A percentile compares a stretch with the other conserved stretches of the same genome.
Evolutionary conservation across 1,140 invertebrate genomes (phyloP).

Genomic region (Matsumurasca onukii): DNA sequence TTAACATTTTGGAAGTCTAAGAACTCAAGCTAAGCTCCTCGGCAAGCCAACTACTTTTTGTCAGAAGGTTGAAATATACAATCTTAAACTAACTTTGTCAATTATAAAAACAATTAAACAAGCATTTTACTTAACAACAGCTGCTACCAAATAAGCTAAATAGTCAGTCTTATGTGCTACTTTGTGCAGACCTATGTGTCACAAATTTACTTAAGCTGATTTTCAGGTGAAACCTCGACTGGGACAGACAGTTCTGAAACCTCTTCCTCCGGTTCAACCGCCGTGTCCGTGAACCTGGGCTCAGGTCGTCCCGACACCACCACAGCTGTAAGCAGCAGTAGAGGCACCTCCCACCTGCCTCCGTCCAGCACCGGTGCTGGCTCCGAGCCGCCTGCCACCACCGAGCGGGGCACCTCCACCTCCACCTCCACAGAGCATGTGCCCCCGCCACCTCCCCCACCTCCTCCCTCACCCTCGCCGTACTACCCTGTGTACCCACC

Average conservation of each 20-base stretch:
- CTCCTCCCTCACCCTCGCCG: slow-evolving; percentile 33
- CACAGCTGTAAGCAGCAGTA: slow-evolving; percentile 30
- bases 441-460: slow-evolving; percentile 34
- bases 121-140: too few relatives aligned
- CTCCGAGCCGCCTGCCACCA: neutral
- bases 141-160: too few relatives aligned
- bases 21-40: too few relatives aligned
- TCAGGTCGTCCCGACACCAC: slow-evolving; percentile 20
- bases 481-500: slow-evolving; percentile 29
- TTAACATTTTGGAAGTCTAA: too few relatives aligned
- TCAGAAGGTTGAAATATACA: too few relatives aligned
- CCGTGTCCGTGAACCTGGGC: too few relatives aligned
- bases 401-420: slow-evolving; percentile 33
- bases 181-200: too few relatives aligned
- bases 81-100: too few relatives aligned
- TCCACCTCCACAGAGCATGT: slow-evolving; percentile 35
- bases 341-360: slow-evolving; percentile 2
- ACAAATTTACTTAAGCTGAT: too few relatives aligned
- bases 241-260: neutral
- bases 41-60: too few relatives aligned
- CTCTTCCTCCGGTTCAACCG: slow-evolving; percentile 2
- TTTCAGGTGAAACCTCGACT: neutral
- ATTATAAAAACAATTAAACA: too few relatives aligned
- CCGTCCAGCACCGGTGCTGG: slow-evolving; percentile 34
- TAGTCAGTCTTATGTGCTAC: too few relatives aligned